Conservation (phyloP, 2,888 invertebrate genomes). For the Dyspetes luteomarginatus region DNA sequence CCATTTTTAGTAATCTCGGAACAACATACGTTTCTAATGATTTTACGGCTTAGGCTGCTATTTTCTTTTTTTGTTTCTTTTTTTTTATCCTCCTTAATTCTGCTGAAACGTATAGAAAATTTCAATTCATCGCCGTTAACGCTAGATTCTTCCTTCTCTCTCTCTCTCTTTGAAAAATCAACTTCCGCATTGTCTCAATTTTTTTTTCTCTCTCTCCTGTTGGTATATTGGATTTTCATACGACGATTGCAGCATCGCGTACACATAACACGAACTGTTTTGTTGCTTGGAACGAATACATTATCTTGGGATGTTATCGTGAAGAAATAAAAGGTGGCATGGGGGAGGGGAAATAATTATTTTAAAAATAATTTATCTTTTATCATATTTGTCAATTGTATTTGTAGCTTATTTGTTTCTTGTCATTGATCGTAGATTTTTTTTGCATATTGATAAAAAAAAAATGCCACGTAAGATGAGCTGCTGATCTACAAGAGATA, state of each 20-base stretch:
- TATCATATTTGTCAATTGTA: no score
- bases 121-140: not conserved
- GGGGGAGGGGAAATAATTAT: not conserved
- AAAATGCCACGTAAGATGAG: no score
- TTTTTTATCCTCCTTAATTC: slow-evolving; percentile 8
- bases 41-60: slow-evolving; percentile 3
- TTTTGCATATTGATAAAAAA: no score
- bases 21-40: slow-evolving; percentile 33
- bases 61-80: slow-evolving; percentile 4
- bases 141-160: not conserved
- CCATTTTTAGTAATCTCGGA: slow-evolving; percentile 33
- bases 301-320: not conserved
- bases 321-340: not conserved
- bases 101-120: not conserved
- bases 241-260: not conserved
- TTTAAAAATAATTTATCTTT: no score
- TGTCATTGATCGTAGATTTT: no score
- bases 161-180: slow-evolving; percentile 11
- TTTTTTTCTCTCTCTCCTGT: not conserved
- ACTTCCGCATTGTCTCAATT: slow-evolving; percentile 39
- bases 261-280: slow-evolving; percentile 4
- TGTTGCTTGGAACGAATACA: not conserved
- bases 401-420: no score
- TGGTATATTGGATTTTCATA: not conserved
- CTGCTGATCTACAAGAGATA: no score